Base-by-base conservation (phyloP, 2,888 invertebrate genomes). In the Clanis bilineata region DNA sequence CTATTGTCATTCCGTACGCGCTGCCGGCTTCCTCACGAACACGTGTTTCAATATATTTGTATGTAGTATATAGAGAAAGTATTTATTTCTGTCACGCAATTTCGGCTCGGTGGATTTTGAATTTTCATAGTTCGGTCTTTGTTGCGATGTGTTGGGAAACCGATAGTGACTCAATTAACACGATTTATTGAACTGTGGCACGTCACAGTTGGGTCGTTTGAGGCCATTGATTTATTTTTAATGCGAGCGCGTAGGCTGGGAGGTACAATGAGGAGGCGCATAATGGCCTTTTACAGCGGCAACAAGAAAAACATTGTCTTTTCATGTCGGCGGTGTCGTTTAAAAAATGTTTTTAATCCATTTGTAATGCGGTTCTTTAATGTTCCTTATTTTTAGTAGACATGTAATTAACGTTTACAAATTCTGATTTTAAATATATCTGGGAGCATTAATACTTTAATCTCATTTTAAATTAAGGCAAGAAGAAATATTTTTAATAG, bases 21-120 rank as follows among this genome's bases (percentile, higher is more conserved):
- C 77, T 76, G 73, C 74, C 73, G 81, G 86, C 87, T 88, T 90
- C 89, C 90, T 88, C 78, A 85, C 85, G 77, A 88, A 92, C 91
- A 90, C 90, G 90, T 90, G 90, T 90, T 86, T 75, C 75, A 77
- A 80, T 83, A 83, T 82, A 81, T 83, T 77, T 81, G 77, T 79
- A 77, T 73, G 70, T 68, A 74, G 70, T 76, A 69, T 76, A 74
- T 84, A 83, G 78, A 80, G 71, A 74, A 77, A 75, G 80, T 82
- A 83, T 84, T 85, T 90, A 89, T 90, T 88, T 88, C 79, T 80
- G 90, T 89, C 89, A 90, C 90, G 90, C 88, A 83, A 88, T 87
- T 83, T 85, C 77, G 80, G 77, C 80, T 80, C 73, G 74, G 76
- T 76, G 74, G 77, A 74, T 83, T 85, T 80, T 80, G 66, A 82